phyloP scores from a whole-genome alignment of 2,888 invertebrate genomes.

The Tachina lurida region DNA sequence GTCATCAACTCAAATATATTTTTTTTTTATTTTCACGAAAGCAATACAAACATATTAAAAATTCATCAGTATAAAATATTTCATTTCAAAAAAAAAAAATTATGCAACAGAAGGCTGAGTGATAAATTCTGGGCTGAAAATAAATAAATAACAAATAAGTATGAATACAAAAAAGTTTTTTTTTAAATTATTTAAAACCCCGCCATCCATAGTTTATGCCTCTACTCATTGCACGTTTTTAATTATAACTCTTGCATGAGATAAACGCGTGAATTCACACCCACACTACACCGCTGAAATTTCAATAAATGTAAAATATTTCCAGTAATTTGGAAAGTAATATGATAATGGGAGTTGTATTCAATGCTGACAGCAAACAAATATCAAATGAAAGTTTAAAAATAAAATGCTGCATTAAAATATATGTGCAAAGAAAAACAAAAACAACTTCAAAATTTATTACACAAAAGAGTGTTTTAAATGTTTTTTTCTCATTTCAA shows the following conservation, averaged over 20 bases:
- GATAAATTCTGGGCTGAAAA: neutral
- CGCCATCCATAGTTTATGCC: neutral
- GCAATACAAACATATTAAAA: slow-evolving; percentile 53
- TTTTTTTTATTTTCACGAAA: neutral
- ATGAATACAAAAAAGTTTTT: too few species aligned
- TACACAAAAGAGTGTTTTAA: slow-evolving; percentile 54
- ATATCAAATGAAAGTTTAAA: neutral
- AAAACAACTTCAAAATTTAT: slow-evolving; percentile 35
- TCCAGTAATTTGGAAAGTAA: slow-evolving; percentile 44
- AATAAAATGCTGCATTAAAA: neutral
- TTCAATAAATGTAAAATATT: slow-evolving; percentile 41
- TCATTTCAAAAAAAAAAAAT: neutral
- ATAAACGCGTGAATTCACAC: neutral
- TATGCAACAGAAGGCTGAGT: neutral
- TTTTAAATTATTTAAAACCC: neutral
- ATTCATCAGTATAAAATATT: slow-evolving; percentile 21
- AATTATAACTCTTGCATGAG: neutral
- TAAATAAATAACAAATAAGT: too few species aligned
- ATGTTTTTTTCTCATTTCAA: slow-evolving; percentile 32
- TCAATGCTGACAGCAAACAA: slow-evolving; percentile 1
- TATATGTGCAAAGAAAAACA: neutral
- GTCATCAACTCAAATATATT: slow-evolving; percentile 38
- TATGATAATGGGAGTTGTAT: slow-evolving; percentile 33
- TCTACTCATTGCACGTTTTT: neutral
- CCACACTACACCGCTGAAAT: neutral